Evolutionary conservation across 2,113 vertebrate genomes (phyloP).

Genomic region (Bos indicus): DNA sequence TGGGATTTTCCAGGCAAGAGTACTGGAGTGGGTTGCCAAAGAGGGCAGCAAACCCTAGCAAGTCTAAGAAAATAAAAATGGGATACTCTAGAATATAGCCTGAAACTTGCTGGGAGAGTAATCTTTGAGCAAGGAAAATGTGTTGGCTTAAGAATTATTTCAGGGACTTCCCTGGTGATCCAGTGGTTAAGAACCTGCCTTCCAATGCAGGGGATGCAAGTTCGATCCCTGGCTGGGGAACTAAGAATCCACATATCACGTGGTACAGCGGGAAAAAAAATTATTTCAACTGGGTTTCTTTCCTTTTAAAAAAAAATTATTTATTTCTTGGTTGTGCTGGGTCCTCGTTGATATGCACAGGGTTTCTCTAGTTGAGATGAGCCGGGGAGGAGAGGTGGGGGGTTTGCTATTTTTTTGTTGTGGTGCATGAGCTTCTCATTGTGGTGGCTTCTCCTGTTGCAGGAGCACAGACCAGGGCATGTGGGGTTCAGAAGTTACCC

Average conservation of each 20-base stretch:
- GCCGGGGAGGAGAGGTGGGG: accelerated
- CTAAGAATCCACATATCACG: background rate
- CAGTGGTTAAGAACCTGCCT: background rate
- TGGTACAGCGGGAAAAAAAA: background rate
- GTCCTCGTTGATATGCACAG: background rate
- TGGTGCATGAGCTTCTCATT: background rate
- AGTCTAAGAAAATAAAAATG: background rate
- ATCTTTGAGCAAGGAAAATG: background rate
- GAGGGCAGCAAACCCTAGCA: background rate
- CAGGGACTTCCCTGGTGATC: background rate
- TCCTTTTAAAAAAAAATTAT: background rate
- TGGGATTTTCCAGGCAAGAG: too few species aligned
- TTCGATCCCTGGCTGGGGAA: background rate
- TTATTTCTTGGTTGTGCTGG: background rate
- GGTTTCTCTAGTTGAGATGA: background rate
- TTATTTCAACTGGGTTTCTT: background rate
- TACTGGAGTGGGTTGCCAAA: background rate
- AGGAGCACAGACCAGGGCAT: background rate
- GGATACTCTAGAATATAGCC: background rate
- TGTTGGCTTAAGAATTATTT: background rate
- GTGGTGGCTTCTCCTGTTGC: background rate
- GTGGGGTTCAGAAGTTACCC: background rate
- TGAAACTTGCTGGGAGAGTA: background rate
- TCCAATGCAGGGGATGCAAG: background rate
- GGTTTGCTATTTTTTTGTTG: background rate